Evolutionary conservation across 1,140 invertebrate species (phyloP).

Genomic region (Globodera ellingtonae): DNA sequence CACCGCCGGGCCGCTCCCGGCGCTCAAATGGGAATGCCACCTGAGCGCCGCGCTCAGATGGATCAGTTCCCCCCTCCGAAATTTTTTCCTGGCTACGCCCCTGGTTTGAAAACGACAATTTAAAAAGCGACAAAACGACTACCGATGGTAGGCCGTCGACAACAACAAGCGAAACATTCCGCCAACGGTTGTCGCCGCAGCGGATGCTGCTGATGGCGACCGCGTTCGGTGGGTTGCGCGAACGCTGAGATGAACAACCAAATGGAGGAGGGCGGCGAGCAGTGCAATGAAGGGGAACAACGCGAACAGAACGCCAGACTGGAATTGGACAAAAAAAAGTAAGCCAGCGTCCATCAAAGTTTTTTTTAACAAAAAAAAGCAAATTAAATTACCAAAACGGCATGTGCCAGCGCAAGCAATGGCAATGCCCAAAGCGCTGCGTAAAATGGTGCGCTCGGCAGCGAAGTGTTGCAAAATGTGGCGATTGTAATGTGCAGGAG

Average conservation of each 20-base stretch:
- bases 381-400: constrained; percentile 83
- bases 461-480: constrained; percentile 73
- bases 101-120: too few species aligned
- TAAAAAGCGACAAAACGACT: too few species aligned
- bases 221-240: background rate
- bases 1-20: too few species aligned
- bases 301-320: constrained; percentile 5
- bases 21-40: too few species aligned
- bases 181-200: background rate
- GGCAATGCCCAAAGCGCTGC: constrained; percentile 92
- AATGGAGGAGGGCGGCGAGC: background rate
- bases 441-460: constrained; percentile 77
- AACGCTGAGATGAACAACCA: constrained; percentile 74
- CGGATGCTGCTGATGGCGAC: background rate
- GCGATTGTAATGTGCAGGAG: constrained; percentile 67
- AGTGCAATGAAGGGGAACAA: constrained; percentile 4
- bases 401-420: constrained; percentile 82
- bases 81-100: too few species aligned
- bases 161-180: background rate
- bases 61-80: too few species aligned
- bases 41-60: too few species aligned
- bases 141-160: background rate
- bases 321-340: background rate
- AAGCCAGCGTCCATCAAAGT: background rate
- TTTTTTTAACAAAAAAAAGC: too few species aligned